Conservation (phyloP, 2,113 vertebrate genomes). For the Microtus ochrogaster region DNA sequence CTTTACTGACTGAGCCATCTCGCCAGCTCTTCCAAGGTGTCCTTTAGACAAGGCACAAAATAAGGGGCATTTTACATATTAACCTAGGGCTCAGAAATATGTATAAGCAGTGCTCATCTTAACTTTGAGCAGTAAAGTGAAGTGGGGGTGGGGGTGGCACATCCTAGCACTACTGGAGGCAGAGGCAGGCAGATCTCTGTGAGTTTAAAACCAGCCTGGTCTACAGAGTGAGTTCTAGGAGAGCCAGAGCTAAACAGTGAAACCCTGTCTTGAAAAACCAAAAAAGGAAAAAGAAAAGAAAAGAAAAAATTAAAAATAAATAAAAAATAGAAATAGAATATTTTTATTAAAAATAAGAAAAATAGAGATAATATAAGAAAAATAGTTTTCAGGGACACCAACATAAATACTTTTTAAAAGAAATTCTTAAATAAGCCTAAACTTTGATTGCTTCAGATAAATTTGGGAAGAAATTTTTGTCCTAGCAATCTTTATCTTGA, state of each 20-base stretch:
- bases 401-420: background rate
- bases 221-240: too few species aligned
- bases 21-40: background rate
- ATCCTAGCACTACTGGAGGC: too few species aligned
- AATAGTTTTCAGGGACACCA: background rate
- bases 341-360: too few species aligned
- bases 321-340: too few species aligned
- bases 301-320: too few species aligned
- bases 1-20: background rate
- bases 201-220: too few species aligned
- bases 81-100: background rate
- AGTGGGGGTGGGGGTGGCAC: too few species aligned
- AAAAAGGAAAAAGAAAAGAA: too few species aligned
- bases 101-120: background rate
- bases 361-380: too few species aligned
- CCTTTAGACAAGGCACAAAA: background rate
- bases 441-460: background rate
- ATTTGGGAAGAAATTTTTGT: background rate
- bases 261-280: too few species aligned
- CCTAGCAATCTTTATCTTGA: background rate
- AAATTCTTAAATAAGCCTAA: background rate
- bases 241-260: too few species aligned
- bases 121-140: background rate
- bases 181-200: too few species aligned
- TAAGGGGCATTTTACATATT: background rate